A percentile compares a stretch with the other conserved stretches of the same genome.
phyloP scores from a whole-genome alignment of 2,797 vertebrate species.

The Vireo griseus region DNA sequence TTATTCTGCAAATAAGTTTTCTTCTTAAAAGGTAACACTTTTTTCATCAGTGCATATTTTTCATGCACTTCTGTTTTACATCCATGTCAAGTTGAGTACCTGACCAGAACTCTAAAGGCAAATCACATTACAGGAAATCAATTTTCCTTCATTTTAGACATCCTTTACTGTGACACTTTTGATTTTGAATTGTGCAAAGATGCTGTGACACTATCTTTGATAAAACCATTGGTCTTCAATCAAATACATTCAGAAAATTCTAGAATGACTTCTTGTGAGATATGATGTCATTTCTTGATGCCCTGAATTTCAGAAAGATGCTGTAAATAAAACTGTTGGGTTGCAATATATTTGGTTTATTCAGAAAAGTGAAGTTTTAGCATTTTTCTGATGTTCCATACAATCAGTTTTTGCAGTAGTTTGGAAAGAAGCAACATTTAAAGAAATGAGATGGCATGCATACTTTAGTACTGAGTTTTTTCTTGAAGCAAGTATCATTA shows the following conservation, averaged over 20 bases:
- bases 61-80: not conserved
- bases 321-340: not conserved
- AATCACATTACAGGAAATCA: not conserved
- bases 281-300: not conserved
- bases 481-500: not conserved
- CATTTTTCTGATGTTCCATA: not conserved
- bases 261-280: not conserved
- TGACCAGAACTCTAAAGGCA: not conserved
- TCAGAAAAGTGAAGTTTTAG: not conserved
- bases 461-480: not conserved
- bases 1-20: not conserved
- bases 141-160: not conserved
- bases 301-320: not conserved
- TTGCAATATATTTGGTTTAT: fast-evolving
- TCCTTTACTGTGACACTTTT: not conserved
- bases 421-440: not conserved
- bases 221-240: not conserved
- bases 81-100: not conserved
- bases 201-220: not conserved
- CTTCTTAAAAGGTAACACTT: not conserved
- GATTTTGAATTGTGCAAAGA: not conserved
- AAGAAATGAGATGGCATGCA: not conserved
- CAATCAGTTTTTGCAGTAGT: not conserved
- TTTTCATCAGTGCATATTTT: not conserved
- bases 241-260: not conserved